These are phyloP conservation scores for Misgurnus mizolepis DNA, from an alignment of 2,113 vertebrate species.

Conservation along the genomic window DNA sequence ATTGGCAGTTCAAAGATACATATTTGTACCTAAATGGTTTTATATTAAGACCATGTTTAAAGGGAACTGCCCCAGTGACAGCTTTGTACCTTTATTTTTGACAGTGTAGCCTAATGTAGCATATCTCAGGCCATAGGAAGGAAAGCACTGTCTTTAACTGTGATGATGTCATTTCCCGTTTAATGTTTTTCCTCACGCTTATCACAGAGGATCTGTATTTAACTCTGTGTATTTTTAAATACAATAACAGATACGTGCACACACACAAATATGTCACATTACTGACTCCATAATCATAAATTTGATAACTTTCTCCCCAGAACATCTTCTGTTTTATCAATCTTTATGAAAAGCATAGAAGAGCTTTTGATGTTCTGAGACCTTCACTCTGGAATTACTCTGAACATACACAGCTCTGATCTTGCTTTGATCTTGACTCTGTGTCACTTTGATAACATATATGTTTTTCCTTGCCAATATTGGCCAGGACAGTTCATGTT, in stretches of 20 bases:
- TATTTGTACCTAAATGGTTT: too few relatives aligned
- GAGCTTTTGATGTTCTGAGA: constrained; percentile 6
- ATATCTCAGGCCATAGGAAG: too few relatives aligned
- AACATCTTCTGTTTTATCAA: neutral
- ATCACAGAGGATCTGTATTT: neutral
- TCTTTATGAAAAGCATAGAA: constrained; percentile 10
- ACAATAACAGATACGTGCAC: neutral
- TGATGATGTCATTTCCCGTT: too few relatives aligned
- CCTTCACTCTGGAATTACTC: constrained; percentile 12
- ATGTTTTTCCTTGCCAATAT: neutral
- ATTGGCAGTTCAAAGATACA: too few relatives aligned
- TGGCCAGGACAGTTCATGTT: neutral
- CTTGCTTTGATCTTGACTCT: constrained; percentile 13
- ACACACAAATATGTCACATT: neutral
- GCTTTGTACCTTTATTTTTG: too few relatives aligned
- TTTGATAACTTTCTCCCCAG: neutral
- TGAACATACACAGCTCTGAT: neutral
- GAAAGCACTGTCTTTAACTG: too few relatives aligned
- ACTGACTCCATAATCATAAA: neutral
- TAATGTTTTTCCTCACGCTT: too few relatives aligned
- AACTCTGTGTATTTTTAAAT: neutral
- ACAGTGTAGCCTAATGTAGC: too few relatives aligned
- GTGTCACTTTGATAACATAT: neutral
- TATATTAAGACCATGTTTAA: too few relatives aligned
- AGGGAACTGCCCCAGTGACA: too few relatives aligned